Evolutionary conservation across 2,113 vertebrate genomes (phyloP).

Genomic region (Speoplatyrhinus poulsoni): DNA sequence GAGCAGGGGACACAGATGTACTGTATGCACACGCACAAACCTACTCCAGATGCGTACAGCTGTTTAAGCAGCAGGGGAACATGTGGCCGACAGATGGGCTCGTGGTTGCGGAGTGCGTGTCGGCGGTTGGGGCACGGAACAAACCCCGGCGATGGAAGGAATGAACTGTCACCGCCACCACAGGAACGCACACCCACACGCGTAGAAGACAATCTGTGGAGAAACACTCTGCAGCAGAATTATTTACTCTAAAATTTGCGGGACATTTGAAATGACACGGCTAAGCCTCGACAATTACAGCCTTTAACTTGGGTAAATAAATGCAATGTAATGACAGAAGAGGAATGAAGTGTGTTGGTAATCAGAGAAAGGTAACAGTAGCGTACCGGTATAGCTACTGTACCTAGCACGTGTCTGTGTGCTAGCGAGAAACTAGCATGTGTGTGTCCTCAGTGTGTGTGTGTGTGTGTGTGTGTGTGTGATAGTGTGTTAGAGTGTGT

Average conservation of each 20-base stretch:
- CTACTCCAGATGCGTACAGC: conserved; percentile 30
- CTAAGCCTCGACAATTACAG: neutral
- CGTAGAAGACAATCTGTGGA: conserved; percentile 15
- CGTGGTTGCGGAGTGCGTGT: conserved; percentile 11
- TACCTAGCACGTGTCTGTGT: neutral
- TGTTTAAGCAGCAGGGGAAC: conserved; percentile 34
- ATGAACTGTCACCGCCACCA: conserved; percentile 22
- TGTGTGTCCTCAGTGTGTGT: conserved; percentile 18
- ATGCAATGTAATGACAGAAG: neutral
- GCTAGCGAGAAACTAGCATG: conserved; percentile 17
- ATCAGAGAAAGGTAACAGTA: neutral
- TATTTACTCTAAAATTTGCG: neutral
- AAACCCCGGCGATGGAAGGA: conserved; percentile 29
- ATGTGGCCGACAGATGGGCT: conserved; percentile 67
- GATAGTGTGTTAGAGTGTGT: no score
- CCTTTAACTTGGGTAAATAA: neutral
- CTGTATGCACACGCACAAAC: conserved; percentile 10
- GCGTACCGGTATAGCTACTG: conserved; percentile 1
- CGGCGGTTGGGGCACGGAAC: conserved; percentile 4
- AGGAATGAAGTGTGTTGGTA: neutral
- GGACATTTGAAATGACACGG: neutral
- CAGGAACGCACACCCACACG: conserved; percentile 12
- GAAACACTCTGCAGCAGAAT: neutral
- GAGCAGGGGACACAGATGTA: conserved; percentile 25
- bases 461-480: neutral